Percentiles rank a stretch among this genome's conserved stretches.
Evolutionary conservation across 2,888 invertebrate species (phyloP).

Genomic region (Eristalis intricaria): DNA sequence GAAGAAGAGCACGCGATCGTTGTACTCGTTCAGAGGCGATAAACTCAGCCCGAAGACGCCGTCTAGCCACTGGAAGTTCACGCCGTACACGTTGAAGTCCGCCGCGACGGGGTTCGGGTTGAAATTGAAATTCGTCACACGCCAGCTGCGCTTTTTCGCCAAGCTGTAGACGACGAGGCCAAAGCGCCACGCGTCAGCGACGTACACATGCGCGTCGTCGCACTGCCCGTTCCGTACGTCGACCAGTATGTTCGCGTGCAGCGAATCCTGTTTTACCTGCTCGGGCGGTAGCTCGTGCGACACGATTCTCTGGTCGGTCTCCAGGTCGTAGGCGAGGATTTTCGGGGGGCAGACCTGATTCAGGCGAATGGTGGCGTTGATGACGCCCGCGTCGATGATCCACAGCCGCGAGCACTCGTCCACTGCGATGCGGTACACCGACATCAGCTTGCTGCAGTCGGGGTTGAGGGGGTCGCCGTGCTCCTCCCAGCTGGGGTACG

Average conservation of each 20-base stretch:
- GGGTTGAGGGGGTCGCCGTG: conserved; percentile 79
- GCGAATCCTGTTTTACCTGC: conserved; percentile 85
- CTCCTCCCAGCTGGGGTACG: conserved; percentile 88
- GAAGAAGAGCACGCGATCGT: conserved; percentile 87
- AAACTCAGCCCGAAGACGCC: conserved; percentile 90
- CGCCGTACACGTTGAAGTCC: conserved; percentile 87
- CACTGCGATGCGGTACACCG: conserved; percentile 88
- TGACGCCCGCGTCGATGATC: conserved; percentile 91
- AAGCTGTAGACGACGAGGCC: conserved; percentile 81
- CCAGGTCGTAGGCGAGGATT: conserved; percentile 87
- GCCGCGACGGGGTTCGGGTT: conserved; percentile 83
- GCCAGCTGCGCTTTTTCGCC: conserved; percentile 78
- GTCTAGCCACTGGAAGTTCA: conserved; percentile 91
- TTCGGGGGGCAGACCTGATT: conserved; percentile 88
- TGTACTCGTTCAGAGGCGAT: conserved; percentile 82
- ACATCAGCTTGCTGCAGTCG: conserved; percentile 87
- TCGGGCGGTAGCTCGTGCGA: conserved; percentile 86
- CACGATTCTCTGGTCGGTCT: conserved; percentile 84
- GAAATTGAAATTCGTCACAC: conserved; percentile 79
- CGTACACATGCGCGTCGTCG: conserved; percentile 84
- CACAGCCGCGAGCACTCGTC: conserved; percentile 88
- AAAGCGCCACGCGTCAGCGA: conserved; percentile 86
- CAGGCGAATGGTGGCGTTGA: conserved; percentile 86
- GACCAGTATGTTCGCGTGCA: conserved; percentile 83
- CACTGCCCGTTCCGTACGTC: conserved; percentile 84